Percentiles rank a stretch among this genome's conserved stretches.
Conservation (phyloP, 2,797 vertebrate genomes). For the Rhynchotus rufescens region DNA sequence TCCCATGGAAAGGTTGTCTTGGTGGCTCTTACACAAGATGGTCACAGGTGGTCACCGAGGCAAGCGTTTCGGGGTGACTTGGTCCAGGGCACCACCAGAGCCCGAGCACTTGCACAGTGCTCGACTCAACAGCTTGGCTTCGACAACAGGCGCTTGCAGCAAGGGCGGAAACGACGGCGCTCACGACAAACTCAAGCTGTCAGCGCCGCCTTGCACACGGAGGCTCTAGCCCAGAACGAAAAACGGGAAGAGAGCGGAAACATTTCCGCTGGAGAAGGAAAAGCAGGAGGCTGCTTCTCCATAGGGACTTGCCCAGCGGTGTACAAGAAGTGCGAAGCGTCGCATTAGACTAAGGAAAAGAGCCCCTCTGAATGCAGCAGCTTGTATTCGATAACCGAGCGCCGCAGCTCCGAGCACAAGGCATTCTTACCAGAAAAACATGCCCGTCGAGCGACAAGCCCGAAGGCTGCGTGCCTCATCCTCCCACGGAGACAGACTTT, state of each 20-base stretch:
- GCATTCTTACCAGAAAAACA: not conserved
- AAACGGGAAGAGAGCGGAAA: not conserved
- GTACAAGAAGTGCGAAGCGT: not conserved
- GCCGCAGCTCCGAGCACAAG: not conserved
- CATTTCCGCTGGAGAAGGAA: not conserved
- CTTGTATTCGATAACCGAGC: not conserved
- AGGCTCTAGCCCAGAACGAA: not conserved
- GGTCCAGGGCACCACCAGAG: not conserved
- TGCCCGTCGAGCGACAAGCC: not conserved
- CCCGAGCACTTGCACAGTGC: not conserved
- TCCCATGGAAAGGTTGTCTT: not conserved
- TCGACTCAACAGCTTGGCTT: not conserved
- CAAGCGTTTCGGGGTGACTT: not conserved
- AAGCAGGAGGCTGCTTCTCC: not conserved
- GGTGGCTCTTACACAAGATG: not conserved
- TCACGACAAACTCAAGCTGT: not conserved
- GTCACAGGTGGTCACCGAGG: not conserved
- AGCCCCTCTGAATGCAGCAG: not conserved
- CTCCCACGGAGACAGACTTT: not conserved
- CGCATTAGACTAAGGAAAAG: not conserved
- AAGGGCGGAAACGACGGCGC: not conserved
- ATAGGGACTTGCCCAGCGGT: not conserved
- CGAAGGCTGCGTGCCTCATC: not conserved
- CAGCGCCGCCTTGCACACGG: not conserved
- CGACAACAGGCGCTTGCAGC: not conserved